Conservation (phyloP, 2,113 vertebrate species). For the Menura novaehollandiae region DNA sequence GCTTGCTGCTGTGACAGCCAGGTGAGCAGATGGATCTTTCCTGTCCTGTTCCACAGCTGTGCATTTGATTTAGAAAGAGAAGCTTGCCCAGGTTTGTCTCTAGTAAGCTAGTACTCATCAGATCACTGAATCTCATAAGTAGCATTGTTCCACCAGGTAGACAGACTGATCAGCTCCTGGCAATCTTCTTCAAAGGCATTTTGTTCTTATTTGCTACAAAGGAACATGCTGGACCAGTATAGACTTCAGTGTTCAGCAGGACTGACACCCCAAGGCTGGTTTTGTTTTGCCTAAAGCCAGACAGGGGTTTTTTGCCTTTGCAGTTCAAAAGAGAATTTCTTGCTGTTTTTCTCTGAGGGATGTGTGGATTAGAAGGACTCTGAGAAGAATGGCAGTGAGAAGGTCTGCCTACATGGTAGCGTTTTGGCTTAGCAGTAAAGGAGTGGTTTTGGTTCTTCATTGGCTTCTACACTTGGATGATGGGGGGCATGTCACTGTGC, state of each 20-base stretch:
- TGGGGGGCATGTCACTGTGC: not conserved
- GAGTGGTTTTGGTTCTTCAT: not conserved
- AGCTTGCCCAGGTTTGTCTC: not conserved
- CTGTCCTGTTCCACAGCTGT: not conserved
- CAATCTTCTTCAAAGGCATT: constrained; percentile 10
- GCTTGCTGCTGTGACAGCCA: not conserved
- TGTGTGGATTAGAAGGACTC: not conserved
- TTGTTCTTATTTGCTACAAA: not conserved
- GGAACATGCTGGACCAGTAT: not conserved
- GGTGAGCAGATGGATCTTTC: not conserved
- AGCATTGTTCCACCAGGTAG: not conserved
- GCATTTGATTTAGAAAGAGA: not conserved
- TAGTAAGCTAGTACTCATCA: not conserved
- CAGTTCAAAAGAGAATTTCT: not conserved
- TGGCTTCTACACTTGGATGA: not conserved
- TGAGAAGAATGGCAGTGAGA: not conserved
- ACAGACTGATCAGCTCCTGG: not conserved
- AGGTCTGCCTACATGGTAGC: not conserved
- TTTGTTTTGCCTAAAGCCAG: not conserved
- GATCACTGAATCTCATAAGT: not conserved
- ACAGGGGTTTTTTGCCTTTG: not conserved
- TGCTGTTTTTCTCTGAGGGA: not conserved
- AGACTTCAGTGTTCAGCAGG: not conserved
- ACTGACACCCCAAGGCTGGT: not conserved
- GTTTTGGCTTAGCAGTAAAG: not conserved